Base-by-base conservation (phyloP, 2,113 vertebrate genomes). In the Hydrochoerus hydrochaeris region DNA sequence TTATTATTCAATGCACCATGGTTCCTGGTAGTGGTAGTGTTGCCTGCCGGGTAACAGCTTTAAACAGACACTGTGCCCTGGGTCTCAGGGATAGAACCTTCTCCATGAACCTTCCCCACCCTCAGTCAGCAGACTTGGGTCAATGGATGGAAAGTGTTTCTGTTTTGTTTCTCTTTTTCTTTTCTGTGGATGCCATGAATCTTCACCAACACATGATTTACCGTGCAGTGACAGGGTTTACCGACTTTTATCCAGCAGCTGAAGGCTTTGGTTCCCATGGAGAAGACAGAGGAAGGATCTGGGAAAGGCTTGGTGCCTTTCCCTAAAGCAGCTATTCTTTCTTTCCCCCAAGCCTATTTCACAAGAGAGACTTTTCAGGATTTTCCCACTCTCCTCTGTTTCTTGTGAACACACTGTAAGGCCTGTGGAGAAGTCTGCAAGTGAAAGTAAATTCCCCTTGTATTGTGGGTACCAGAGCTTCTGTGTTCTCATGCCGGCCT, bases 351-450 rank as follows among this genome's bases (percentile, higher is more conserved):
- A 26, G 26, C 88, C 46, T 67, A 22, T 41, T 60, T 52, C 90
- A 84, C 35, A 77, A 77, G 85, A 49, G 49, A 52, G 63, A 89
- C 58, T 67, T 49, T 82, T 96, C 86, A 93, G 71, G 69, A 62
- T 26, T 83, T 41, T 1, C 60, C 35, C 13, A 13, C 28, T 89
- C 14, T 52, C 14, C 78, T 41, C 28, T 62, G 52, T 52, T 80
- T 80, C 62, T 71, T 85, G 41, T 60, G 85, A 85, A 69, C 69
- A 93, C 20, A 78, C 38, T 58, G 49, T 67, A 69, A 84, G 14
- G 60, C 67, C 60, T 9, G 22, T 89, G 52, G 22, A 49, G 44
- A 44, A 85, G 32, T 46, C 30, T 20, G 46, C 46, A 80, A 80
- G 16, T 19, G 14, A 54, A 52, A 35, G 41, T 85, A 80, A 69